Evolutionary conservation across 1,140 invertebrate species (phyloP).

Genomic region (Cotesia typhae): DNA sequence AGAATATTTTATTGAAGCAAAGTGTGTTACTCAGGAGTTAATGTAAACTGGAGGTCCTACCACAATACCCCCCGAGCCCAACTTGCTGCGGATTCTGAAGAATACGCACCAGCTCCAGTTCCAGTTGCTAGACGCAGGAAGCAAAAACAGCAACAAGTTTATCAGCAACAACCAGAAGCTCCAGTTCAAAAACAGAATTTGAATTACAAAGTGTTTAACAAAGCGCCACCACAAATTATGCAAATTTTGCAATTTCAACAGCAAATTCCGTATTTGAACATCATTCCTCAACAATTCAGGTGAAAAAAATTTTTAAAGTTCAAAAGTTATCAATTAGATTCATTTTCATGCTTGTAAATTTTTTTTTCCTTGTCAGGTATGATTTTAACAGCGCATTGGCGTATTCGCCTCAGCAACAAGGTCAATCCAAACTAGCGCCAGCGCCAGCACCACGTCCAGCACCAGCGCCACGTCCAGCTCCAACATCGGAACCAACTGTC

Average conservation of each 20-base stretch:
- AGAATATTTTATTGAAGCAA: too few species aligned
- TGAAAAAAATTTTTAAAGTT: conserved; percentile 32
- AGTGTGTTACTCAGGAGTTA: conserved; percentile 47
- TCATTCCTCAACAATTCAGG: conserved; percentile 63
- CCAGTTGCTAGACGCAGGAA: conserved; percentile 33
- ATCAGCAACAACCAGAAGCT: conserved; percentile 43
- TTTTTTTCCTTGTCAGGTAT: conserved; percentile 44
- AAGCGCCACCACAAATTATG: conserved; percentile 57
- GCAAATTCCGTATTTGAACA: conserved; percentile 61
- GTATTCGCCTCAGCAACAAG: not conserved
- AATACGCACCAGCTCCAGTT: conserved; percentile 38
- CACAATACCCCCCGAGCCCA: conserved; percentile 41
- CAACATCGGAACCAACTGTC: conserved; percentile 11
- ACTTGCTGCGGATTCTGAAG: conserved; percentile 36
- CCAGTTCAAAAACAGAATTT: conserved; percentile 36
- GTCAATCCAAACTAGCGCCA: conserved; percentile 38
- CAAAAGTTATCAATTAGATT: too few species aligned
- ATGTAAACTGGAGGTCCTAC: conserved; percentile 61
- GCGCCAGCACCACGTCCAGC: conserved; percentile 18
- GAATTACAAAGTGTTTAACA: conserved; percentile 49
- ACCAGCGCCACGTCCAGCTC: conserved; percentile 31
- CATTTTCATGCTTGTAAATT: not conserved
- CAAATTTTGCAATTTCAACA: conserved; percentile 60
- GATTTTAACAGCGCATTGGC: conserved; percentile 41
- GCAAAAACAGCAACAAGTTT: conserved; percentile 20